phyloP scores from a whole-genome alignment of 2,113 vertebrate genomes.

The Mellivora capensis region DNA sequence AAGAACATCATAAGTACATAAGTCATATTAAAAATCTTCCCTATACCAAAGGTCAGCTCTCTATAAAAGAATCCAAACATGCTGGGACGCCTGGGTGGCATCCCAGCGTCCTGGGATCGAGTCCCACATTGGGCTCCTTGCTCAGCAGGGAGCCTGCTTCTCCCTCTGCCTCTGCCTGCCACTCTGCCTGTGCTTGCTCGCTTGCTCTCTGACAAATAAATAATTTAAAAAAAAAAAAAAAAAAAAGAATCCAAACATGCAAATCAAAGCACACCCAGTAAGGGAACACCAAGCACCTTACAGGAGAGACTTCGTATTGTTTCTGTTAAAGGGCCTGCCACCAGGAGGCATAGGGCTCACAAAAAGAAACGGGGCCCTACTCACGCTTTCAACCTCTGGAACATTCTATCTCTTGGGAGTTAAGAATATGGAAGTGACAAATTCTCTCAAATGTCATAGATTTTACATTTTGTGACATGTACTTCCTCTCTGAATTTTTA shows the following conservation, averaged over 20 bases:
- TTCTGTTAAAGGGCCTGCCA: not conserved
- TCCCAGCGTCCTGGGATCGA: too few relatives aligned
- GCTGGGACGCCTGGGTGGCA: too few relatives aligned
- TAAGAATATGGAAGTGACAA: constrained; percentile 28
- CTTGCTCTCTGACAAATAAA: too few relatives aligned
- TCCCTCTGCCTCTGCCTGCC: too few relatives aligned
- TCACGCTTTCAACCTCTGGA: not conserved
- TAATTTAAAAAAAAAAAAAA: too few relatives aligned
- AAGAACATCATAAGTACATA: not conserved
- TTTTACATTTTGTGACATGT: constrained; percentile 45
- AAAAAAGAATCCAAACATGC: not conserved
- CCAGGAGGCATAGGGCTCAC: not conserved
- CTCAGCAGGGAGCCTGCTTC: too few relatives aligned
- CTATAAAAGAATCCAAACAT: not conserved
- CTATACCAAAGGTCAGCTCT: not conserved
- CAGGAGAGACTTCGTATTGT: not conserved
- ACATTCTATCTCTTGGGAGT: not conserved
- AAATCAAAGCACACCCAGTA: not conserved
- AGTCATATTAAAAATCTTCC: not conserved
- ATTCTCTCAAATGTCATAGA: constrained; percentile 44
- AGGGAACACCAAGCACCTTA: not conserved
- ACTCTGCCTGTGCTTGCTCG: too few relatives aligned
- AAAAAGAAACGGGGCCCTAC: not conserved
- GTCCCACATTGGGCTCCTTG: too few relatives aligned
- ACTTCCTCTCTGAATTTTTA: constrained; percentile 41